phyloP scores from a whole-genome alignment of 2,888 invertebrate genomes.

The Tuta absoluta region DNA sequence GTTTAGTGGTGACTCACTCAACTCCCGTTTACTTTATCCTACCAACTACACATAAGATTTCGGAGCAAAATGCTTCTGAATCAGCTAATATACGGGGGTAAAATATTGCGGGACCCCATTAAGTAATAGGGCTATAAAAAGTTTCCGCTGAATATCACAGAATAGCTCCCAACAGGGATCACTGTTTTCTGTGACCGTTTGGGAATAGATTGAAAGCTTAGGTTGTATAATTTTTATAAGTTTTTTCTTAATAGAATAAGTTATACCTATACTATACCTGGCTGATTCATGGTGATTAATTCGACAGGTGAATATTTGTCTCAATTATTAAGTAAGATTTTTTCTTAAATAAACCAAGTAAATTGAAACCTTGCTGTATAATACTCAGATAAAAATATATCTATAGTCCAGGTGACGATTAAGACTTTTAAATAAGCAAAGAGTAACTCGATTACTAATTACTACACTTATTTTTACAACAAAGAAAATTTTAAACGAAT shows the following conservation, averaged over 20 bases:
- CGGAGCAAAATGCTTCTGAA: conserved; percentile 13
- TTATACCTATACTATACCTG: no score
- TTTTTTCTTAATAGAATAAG: background rate
- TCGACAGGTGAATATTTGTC: no score
- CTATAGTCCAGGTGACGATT: no score
- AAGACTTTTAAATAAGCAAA: no score
- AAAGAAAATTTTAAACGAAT: no score
- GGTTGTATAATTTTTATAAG: background rate
- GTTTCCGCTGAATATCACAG: conserved; percentile 66
- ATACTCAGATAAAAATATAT: no score
- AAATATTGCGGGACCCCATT: conserved; percentile 64
- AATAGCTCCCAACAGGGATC: conserved; percentile 45
- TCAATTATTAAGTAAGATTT: no score
- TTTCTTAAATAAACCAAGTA: no score
- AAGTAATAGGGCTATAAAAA: conserved; percentile 67
- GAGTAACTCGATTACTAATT: no score
- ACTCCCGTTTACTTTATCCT: background rate
- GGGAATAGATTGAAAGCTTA: background rate
- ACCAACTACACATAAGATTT: background rate
- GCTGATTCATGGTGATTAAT: no score
- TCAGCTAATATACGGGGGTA: conserved; percentile 45
- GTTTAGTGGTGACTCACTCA: background rate
- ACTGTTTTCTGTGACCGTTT: conserved; percentile 7
- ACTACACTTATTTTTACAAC: no score
- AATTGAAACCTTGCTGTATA: no score